A percentile compares a stretch with the other conserved stretches of the same genome.
Evolutionary conservation across 2,113 vertebrate genomes (phyloP).

Genomic region (Melanerpes aurifrons): DNA sequence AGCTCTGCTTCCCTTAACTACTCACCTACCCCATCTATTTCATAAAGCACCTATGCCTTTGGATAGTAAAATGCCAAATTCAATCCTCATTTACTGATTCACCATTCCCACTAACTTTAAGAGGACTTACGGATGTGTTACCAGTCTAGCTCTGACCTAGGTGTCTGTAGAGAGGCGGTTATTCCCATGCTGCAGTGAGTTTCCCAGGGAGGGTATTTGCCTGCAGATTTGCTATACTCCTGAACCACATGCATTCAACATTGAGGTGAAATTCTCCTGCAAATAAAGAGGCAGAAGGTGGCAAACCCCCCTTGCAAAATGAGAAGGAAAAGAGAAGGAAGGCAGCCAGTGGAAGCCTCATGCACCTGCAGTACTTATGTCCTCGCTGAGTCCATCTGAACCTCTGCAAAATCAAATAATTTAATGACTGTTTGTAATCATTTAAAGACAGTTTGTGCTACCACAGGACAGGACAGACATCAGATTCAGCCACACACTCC

Average conservation of each 20-base stretch:
- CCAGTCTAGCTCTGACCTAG: background rate
- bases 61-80: background rate
- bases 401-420: background rate
- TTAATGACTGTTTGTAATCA: background rate
- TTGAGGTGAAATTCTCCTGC: background rate
- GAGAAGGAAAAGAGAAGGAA: background rate
- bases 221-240: background rate
- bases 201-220: background rate
- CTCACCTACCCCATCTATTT: background rate
- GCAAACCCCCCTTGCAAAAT: background rate
- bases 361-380: background rate
- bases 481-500: background rate
- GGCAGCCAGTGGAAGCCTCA: background rate
- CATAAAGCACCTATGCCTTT: background rate
- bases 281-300: background rate
- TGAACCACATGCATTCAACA: background rate
- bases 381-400: fast-evolving
- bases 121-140: fast-evolving
- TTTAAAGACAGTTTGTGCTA: background rate
- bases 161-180: background rate
- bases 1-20: background rate
- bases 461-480: background rate
- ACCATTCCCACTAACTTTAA: background rate
- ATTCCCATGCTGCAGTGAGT: background rate
- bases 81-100: background rate